phyloP scores from a whole-genome alignment of 1,140 invertebrate genomes.

The Lineus longissimus region DNA sequence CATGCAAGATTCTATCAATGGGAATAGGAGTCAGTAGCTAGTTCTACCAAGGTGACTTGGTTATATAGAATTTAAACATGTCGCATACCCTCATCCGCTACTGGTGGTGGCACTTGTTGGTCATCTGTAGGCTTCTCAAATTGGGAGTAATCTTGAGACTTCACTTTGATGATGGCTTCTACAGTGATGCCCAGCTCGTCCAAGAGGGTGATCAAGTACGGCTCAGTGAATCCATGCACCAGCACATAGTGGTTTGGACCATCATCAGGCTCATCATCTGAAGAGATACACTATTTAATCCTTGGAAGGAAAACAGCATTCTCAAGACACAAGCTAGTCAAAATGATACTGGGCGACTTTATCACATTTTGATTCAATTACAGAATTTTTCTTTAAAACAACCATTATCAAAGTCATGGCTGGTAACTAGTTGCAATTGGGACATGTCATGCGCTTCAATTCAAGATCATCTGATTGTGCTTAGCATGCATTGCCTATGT shows the following conservation, averaged over 20 bases:
- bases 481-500: no score
- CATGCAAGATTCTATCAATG: no score
- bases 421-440: no score
- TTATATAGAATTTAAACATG: no score
- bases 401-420: no score
- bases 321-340: neutral
- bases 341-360: no score
- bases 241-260: constrained; percentile 50
- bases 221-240: constrained; percentile 45
- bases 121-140: constrained; percentile 23
- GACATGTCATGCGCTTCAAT: no score
- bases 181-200: constrained; percentile 44
- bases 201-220: constrained; percentile 39
- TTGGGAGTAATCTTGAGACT: constrained; percentile 36
- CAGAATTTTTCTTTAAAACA: no score
- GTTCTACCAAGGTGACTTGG: no score
- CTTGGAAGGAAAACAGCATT: neutral
- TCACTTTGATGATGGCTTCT: constrained; percentile 29
- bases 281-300: constrained; percentile 7
- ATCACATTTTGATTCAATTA: neutral
- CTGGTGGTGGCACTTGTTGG: constrained; percentile 14
- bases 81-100: constrained; percentile 47
- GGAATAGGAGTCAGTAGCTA: no score
- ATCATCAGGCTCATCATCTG: constrained; percentile 56
- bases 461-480: no score